Percentiles rank a stretch among this genome's conserved stretches.
phyloP scores from a whole-genome alignment of 2,113 vertebrate genomes.

The Pogonocichla stellata region DNA sequence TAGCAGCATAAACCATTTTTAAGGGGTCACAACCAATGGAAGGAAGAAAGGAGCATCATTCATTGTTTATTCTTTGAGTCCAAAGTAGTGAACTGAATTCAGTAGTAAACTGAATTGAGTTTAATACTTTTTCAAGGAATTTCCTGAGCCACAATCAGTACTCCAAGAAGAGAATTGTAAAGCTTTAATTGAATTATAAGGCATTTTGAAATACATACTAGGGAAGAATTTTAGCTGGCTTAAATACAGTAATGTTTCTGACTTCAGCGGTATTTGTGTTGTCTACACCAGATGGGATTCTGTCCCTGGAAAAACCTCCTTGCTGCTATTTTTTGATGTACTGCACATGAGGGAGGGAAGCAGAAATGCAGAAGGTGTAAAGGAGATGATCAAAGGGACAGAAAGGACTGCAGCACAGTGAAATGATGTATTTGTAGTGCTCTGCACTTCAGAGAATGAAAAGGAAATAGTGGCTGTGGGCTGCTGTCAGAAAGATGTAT shows the following conservation, averaged over 20 bases:
- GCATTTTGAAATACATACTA: not conserved
- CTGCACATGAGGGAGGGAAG: not conserved
- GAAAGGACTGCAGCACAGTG: constrained; percentile 29
- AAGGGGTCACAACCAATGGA: not conserved
- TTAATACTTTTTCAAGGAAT: not conserved
- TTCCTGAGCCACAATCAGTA: not conserved
- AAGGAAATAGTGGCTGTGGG: constrained; percentile 16
- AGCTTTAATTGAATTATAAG: not conserved
- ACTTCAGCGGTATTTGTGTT: not conserved
- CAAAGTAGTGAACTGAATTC: not conserved
- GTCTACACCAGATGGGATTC: not conserved
- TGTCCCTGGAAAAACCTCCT: not conserved
- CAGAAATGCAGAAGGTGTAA: constrained; percentile 29
- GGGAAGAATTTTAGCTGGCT: not conserved
- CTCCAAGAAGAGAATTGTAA: not conserved
- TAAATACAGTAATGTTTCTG: not conserved
- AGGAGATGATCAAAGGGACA: constrained; percentile 32
- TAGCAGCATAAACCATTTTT: not conserved
- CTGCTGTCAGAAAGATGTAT: constrained; percentile 6
- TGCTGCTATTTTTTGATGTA: not conserved
- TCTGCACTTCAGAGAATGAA: constrained; percentile 17
- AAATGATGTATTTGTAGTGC: constrained; percentile 42
- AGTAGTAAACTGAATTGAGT: not conserved
- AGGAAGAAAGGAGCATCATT: not conserved
- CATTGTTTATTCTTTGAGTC: not conserved